phyloP scores from a whole-genome alignment of 1,140 invertebrate species.

The Drosophila pandora region DNA sequence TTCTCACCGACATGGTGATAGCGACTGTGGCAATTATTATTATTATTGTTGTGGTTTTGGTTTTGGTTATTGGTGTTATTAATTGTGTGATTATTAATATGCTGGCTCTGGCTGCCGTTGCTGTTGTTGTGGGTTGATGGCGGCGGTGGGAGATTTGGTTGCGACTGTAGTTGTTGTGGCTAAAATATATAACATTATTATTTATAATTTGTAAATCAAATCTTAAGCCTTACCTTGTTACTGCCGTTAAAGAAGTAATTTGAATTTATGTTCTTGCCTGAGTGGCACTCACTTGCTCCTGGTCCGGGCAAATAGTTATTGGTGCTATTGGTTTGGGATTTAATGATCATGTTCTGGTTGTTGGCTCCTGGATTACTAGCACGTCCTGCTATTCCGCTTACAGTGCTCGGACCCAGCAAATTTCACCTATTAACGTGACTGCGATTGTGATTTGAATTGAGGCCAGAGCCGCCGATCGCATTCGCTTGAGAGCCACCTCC shows the following conservation, averaged over 20 bases:
- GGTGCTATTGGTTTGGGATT: constrained; percentile 46
- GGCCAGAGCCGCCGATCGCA: constrained; percentile 60
- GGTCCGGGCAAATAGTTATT: constrained; percentile 36
- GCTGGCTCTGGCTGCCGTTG: constrained; percentile 49
- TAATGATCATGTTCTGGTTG: constrained; percentile 57
- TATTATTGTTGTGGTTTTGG: background rate
- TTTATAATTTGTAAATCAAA: background rate
- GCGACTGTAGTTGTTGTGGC: constrained; percentile 6
- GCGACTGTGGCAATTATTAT: constrained; percentile 49
- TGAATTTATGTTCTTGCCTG: constrained; percentile 32
- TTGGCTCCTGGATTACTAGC: constrained; percentile 47
- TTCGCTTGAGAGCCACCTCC: constrained; percentile 55
- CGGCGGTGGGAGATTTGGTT: constrained; percentile 6
- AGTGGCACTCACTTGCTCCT: constrained; percentile 38
- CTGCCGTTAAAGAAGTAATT: constrained; percentile 38
- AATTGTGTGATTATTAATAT: constrained; percentile 33
- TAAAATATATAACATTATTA: constrained; percentile 5
- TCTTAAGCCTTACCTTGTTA: constrained; percentile 43
- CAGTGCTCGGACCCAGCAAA: constrained; percentile 59
- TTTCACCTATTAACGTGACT: constrained; percentile 83
- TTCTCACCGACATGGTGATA: constrained; percentile 34
- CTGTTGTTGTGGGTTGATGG: constrained; percentile 23
- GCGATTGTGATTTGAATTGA: constrained; percentile 80
- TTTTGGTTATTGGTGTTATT: constrained; percentile 23
- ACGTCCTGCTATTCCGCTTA: constrained; percentile 40